Evolutionary conservation across 2,797 vertebrate genomes (phyloP).

Genomic region (Sebastes melanostomus): DNA sequence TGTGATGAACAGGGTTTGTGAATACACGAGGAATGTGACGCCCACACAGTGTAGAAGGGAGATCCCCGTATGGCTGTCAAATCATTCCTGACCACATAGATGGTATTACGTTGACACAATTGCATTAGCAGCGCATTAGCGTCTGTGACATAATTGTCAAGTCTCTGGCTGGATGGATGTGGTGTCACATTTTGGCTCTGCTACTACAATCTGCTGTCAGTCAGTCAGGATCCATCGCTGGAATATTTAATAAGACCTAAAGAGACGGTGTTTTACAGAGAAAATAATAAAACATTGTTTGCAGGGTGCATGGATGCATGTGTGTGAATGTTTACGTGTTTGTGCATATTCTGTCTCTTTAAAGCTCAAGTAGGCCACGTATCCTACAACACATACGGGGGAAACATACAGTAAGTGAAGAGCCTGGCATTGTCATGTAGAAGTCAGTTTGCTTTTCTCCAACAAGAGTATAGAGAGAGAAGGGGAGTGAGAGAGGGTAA

Average conservation of each 20-base stretch:
- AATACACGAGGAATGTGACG: background rate
- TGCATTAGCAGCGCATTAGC: slow-evolving; percentile 3
- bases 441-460: slow-evolving; percentile 14
- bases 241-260: background rate
- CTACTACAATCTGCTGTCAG: slow-evolving; percentile 2
- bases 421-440: background rate
- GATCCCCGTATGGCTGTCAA: background rate
- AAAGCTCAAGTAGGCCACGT: slow-evolving; percentile 6
- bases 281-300: background rate
- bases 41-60: background rate
- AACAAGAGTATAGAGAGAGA: background rate
- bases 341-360: slow-evolving; percentile 9
- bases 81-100: background rate
- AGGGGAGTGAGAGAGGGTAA: background rate
- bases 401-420: slow-evolving; percentile 7
- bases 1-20: background rate
- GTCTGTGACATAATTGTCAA: slow-evolving; percentile 1
- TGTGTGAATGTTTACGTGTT: slow-evolving; percentile 12
- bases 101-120: background rate
- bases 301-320: background rate
- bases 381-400: background rate
- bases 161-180: background rate
- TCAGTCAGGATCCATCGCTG: background rate
- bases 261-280: background rate
- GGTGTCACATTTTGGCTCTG: background rate